A percentile compares a stretch with the other conserved stretches of the same genome.
Evolutionary conservation across 2,113 vertebrate genomes (phyloP).

Genomic region (Collichthys lucidus): DNA sequence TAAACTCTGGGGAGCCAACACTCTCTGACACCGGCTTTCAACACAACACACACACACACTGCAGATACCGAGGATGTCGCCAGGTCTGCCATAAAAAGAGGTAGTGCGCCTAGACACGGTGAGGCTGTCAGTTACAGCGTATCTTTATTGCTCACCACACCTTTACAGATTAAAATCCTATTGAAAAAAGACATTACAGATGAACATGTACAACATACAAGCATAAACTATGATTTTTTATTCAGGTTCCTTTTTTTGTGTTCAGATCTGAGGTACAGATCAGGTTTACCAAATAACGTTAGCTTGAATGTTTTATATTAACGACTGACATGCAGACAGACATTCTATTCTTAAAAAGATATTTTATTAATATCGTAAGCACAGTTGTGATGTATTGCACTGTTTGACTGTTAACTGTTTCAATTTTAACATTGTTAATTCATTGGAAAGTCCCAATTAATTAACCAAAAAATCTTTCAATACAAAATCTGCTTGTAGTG

Average conservation of each 20-base stretch:
- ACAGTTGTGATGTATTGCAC: too few relatives aligned
- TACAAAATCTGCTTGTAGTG: too few relatives aligned
- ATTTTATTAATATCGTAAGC: too few relatives aligned
- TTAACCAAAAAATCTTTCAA: too few relatives aligned
- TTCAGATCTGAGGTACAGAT: neutral
- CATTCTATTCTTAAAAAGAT: too few relatives aligned
- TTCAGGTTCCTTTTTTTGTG: neutral
- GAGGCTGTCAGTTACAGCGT: neutral
- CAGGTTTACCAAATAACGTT: too few relatives aligned
- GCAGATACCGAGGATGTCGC: neutral
- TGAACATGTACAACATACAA: neutral
- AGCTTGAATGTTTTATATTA: neutral
- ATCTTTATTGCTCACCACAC: neutral
- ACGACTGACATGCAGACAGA: neutral
- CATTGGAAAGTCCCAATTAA: too few relatives aligned
- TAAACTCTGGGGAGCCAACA: slow-evolving; percentile 46
- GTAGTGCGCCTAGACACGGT: neutral
- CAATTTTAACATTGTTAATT: too few relatives aligned
- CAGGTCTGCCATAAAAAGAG: neutral
- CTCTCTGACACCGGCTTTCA: slow-evolving; percentile 50
- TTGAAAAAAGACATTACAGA: neutral
- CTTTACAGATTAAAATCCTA: neutral
- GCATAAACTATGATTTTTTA: neutral
- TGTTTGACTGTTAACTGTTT: too few relatives aligned
- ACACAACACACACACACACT: neutral